phyloP scores from a whole-genome alignment of 2,888 invertebrate species.

The Drosophila anomelani region DNA sequence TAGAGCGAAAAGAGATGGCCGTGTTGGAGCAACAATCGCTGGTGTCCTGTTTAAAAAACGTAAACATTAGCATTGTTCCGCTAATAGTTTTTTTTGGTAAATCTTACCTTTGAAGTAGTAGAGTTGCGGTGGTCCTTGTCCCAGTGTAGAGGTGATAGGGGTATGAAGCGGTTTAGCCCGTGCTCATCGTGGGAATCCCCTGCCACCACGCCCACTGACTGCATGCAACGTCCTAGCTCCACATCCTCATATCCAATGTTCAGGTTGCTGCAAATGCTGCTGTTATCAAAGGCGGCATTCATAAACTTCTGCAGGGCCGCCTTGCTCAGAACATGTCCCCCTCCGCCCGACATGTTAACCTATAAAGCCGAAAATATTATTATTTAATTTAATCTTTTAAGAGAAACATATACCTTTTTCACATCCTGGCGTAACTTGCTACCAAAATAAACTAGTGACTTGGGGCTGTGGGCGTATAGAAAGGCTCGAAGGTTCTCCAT shows the following conservation, averaged over 20 bases:
- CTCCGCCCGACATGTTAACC: conserved; percentile 95
- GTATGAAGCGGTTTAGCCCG: conserved; percentile 95
- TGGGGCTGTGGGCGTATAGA: conserved; percentile 89
- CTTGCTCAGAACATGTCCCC: conserved; percentile 96
- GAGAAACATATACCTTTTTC: conserved; percentile 74
- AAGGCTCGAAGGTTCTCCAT: conserved; percentile 97
- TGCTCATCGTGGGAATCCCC: conserved; percentile 94
- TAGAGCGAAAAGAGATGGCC: conserved; percentile 97
- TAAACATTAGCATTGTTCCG: no score
- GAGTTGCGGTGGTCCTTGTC: neutral
- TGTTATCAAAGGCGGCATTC: conserved; percentile 88
- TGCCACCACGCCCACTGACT: conserved; percentile 93
- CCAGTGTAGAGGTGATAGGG: conserved; percentile 85
- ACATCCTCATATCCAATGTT: conserved; percentile 84
- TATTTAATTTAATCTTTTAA: neutral
- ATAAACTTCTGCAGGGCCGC: conserved; percentile 92
- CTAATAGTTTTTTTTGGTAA: no score
- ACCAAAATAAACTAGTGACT: conserved; percentile 93
- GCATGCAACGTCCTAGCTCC: conserved; percentile 89
- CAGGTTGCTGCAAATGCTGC: conserved; percentile 85
- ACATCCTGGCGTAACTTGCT: conserved; percentile 89
- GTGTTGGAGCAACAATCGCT: conserved; percentile 96
- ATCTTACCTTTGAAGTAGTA: conserved; percentile 41
- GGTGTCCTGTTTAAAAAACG: conserved; percentile 86
- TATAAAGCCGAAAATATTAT: conserved; percentile 52